Percentiles rank a stretch among this genome's conserved stretches.
These are phyloP conservation scores for Ciona savignyi DNA, from an alignment of 23 tunicate genomes.

Conservation along the genomic window DNA sequence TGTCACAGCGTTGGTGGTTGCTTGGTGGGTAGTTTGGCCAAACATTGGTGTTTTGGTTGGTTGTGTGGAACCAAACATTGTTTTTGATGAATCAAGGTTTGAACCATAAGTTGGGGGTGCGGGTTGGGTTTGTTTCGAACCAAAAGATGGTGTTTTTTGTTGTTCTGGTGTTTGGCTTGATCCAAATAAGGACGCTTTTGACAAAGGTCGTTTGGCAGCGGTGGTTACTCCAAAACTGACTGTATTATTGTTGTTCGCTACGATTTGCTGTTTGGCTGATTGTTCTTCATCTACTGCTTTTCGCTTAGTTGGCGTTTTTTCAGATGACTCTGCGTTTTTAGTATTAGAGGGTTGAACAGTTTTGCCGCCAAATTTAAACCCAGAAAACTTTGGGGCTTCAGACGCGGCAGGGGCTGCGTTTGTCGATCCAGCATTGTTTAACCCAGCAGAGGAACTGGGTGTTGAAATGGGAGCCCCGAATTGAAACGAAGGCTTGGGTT, in stretches of 20 bases:
- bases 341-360: background rate
- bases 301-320: background rate
- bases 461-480: background rate
- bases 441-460: too few relatives aligned
- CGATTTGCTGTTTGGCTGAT: background rate
- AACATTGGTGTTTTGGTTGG: background rate
- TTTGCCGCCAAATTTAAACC: background rate
- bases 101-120: background rate
- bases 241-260: background rate
- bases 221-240: background rate
- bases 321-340: background rate
- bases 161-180: background rate
- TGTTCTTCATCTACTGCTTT: background rate
- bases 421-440: background rate
- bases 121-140: background rate
- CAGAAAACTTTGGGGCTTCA: background rate
- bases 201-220: background rate
- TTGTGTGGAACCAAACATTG: background rate
- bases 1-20: too few relatives aligned
- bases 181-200: background rate
- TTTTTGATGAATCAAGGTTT: background rate
- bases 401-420: background rate
- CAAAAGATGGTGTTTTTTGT: background rate
- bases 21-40: too few relatives aligned
- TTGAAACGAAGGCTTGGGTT: background rate